Evolutionary conservation across 2,888 invertebrate genomes (phyloP), one percentile per base, ranked within the genome.

Genomic region (Rutpela maculata): DNA sequence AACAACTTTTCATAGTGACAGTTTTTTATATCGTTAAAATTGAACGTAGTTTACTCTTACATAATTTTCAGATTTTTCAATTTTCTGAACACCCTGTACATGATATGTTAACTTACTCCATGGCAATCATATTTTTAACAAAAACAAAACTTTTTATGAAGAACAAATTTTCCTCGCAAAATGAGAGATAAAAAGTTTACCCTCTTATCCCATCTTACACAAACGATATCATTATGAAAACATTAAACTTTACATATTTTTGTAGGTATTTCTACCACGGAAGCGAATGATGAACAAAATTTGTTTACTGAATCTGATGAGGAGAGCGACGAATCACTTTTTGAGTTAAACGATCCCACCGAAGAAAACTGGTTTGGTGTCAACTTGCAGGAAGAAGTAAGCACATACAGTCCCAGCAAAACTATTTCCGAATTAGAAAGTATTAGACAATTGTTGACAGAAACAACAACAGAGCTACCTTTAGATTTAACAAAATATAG

Each of bases 311-410:
- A 57, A 38, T 43, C 66, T 10, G 71, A 35, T 22, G 62, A 15
- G n/a, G 79, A 71, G 38, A 17, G 43, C 12, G 77, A 78, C 26
- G 76, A 78, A 17, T 70, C 73, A 7, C 75, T 80, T 38, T 80
- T 80, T 62, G 72, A 76, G 56, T 63, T 67, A 4, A 50, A 11
- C 35, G 74, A 75, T n/a, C 38, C 74, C 10, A 74, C 22, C 6
- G 78, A 76, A 2, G 71, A 68, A 56, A n/a, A 75, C 7, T 68
- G 77, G 11, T 78, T 78, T 26, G 68, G 22, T 26, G 22, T 69
- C 7, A 65, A 68, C n/a, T 63, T 31, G 31, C 17, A 63, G 7
- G 35, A 63, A 17, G 38, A 31, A 17, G 35, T 3, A 17, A 63
- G 9, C 31, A 38, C 63, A 38, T 38, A 35, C 18, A 38, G 17